Conservation (phyloP, 1,140 invertebrate genomes). For the Drosophila sproati region DNA sequence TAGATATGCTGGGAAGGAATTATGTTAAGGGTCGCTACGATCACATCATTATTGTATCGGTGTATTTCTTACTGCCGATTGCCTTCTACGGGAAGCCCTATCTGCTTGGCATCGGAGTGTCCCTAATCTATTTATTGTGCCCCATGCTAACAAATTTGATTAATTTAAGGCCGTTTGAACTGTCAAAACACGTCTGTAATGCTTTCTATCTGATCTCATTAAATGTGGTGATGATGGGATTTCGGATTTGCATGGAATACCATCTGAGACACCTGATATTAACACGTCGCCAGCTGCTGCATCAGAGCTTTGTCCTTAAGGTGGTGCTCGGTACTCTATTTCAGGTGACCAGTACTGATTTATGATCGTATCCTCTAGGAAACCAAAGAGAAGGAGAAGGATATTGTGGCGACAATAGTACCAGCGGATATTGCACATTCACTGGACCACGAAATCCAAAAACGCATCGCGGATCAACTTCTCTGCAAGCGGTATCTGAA, state of each 20-base stretch:
- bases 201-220: conserved; percentile 14
- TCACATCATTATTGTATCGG: conserved; percentile 34
- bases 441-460: conserved; percentile 90
- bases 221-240: neutral
- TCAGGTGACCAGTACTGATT: neutral
- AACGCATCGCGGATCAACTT: conserved; percentile 86
- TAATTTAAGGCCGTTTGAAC: no score
- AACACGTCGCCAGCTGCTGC: conserved; percentile 27
- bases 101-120: conserved; percentile 23
- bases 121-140: conserved; percentile 2
- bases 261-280: conserved; percentile 19
- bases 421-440: conserved; percentile 92
- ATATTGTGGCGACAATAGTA: conserved; percentile 93
- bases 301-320: conserved; percentile 20
- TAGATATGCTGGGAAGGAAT: conserved; percentile 9
- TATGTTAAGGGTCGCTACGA: conserved; percentile 28
- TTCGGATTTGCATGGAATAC: conserved; percentile 7
- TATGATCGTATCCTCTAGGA: neutral
- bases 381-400: conserved; percentile 87
- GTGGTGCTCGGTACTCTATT: neutral
- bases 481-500: neutral
- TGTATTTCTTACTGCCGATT: conserved; percentile 50
- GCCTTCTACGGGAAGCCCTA: conserved; percentile 4
- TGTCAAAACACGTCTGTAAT: neutral
- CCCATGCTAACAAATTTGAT: no score